Conservation (phyloP, 2,888 invertebrate species). For the Itoplectis maculator region DNA sequence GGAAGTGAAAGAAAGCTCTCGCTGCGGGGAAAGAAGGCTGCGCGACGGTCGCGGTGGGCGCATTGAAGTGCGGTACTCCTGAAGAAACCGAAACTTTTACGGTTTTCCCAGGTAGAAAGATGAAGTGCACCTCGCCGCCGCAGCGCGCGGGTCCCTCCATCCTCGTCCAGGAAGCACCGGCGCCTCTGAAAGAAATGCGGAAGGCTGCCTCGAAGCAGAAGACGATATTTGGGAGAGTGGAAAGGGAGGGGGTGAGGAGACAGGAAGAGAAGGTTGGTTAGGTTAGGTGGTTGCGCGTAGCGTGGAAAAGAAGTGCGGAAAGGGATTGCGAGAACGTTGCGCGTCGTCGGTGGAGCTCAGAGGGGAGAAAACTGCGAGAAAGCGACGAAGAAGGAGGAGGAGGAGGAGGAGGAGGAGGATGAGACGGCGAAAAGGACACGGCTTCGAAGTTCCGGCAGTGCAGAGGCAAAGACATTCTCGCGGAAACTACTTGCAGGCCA, state of each 20-base stretch:
- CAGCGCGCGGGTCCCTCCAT: slow-evolving; percentile 18
- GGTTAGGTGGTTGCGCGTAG: not conserved
- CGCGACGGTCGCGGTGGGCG: not conserved
- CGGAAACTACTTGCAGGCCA: slow-evolving; percentile 48
- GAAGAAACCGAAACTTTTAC: slow-evolving; percentile 42
- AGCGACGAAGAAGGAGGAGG: slow-evolving; percentile 18
- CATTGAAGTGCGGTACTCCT: not conserved
- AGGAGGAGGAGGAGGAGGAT: slow-evolving; percentile 21
- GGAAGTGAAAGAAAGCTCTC: slow-evolving; percentile 11
- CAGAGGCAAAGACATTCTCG: slow-evolving; percentile 62
- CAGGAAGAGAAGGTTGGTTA: slow-evolving; percentile 9
- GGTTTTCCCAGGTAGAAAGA: slow-evolving; percentile 42
- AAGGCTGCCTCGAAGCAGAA: slow-evolving; percentile 13
- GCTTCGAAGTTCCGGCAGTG: slow-evolving; percentile 48
- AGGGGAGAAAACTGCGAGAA: slow-evolving; percentile 33
- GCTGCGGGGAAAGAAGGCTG: not conserved
- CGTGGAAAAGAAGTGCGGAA: slow-evolving; percentile 37
- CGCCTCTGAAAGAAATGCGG: slow-evolving; percentile 28
- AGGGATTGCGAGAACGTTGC: slow-evolving; percentile 22
- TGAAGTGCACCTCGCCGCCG: slow-evolving; percentile 15
- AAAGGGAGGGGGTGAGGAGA: not conserved
- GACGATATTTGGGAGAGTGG: slow-evolving; percentile 20
- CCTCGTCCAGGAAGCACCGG: not conserved
- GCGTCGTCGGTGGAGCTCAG: slow-evolving; percentile 10
- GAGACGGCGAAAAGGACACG: slow-evolving; percentile 32